Conservation (phyloP, 2,888 invertebrate genomes). For the Thecocarcelia acutangulata region DNA sequence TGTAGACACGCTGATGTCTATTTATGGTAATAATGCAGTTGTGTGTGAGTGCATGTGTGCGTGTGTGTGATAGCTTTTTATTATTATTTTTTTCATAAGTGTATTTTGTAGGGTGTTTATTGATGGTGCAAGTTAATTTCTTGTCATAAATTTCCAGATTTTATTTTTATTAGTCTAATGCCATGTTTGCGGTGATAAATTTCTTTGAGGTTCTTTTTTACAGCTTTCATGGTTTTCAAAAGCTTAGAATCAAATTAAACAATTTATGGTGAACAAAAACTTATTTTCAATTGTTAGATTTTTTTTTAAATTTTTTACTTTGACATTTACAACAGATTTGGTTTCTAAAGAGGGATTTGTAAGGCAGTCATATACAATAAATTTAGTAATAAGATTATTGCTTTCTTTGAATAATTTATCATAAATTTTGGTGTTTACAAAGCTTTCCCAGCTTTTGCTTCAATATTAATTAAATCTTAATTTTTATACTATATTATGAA, state of each 20-base stretch:
- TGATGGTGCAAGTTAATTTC: conserved; percentile 41
- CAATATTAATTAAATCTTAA: no score
- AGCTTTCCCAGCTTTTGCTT: no score
- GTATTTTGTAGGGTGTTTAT: conserved; percentile 50
- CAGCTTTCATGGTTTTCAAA: background rate
- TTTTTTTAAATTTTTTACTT: background rate
- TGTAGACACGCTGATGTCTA: background rate
- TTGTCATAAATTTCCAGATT: conserved; percentile 51
- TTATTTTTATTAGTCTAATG: conserved; percentile 51
- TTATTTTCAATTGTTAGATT: background rate
- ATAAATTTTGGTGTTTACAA: no score
- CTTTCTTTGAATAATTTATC: background rate
- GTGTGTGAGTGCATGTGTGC: no score
- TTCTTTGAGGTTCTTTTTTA: conserved; percentile 32
- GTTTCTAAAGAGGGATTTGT: background rate
- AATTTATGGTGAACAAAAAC: conserved; percentile 40
- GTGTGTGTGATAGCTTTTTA: no score
- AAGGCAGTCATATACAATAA: conserved; percentile 5
- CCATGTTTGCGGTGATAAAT: conserved; percentile 44
- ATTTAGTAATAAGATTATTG: background rate
- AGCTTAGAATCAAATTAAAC: conserved; percentile 13
- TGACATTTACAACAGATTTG: conserved; percentile 39
- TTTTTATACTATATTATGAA: no score
- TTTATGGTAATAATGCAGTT: conserved; percentile 17
- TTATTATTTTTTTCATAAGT: background rate